Evolutionary conservation across 2,113 vertebrate genomes (phyloP).

Genomic region (Furnarius figulus): DNA sequence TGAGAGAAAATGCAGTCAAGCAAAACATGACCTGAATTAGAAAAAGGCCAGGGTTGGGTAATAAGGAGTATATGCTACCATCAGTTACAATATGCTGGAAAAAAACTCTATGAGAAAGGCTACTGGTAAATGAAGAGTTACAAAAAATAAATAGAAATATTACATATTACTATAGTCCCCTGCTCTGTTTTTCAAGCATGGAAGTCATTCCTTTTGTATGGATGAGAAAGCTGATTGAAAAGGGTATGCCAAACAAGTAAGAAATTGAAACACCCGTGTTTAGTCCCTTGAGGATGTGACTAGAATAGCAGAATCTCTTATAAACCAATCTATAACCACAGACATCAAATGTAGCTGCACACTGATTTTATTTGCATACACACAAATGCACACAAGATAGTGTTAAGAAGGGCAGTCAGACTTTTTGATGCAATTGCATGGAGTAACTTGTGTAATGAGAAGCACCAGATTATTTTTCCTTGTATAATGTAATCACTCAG

Average conservation of each 20-base stretch:
- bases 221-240: not conserved
- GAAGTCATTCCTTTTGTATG: not conserved
- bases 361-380: not conserved
- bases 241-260: not conserved
- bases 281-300: not conserved
- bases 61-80: not conserved
- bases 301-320: not conserved
- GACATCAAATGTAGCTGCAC: accelerated
- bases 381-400: not conserved
- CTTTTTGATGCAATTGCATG: not conserved
- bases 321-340: not conserved
- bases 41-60: not conserved
- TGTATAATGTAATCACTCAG: not conserved
- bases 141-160: not conserved
- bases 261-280: not conserved
- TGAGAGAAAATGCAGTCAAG: not conserved
- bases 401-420: not conserved
- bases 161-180: not conserved
- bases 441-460: not conserved
- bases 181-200: not conserved
- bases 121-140: not conserved
- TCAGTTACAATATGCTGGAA: not conserved
- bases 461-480: not conserved
- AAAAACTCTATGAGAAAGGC: not conserved
- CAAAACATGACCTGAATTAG: not conserved